phyloP scores from a whole-genome alignment of 2,888 invertebrate genomes.

The Silvanus unidentatus region DNA sequence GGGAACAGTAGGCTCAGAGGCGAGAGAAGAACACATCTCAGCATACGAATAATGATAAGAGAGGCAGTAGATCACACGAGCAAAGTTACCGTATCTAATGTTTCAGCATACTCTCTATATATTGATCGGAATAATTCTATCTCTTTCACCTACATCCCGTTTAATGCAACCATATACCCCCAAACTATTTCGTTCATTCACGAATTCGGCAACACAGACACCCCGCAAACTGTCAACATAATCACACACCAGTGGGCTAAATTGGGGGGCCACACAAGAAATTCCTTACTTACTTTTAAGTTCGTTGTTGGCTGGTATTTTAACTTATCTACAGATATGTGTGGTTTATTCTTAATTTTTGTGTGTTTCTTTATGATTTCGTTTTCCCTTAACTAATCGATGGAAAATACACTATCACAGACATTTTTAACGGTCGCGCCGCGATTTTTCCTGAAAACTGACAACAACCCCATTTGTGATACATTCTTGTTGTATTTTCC shows the following conservation, averaged over 20 bases:
- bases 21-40: no score
- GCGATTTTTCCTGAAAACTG: constrained; percentile 26
- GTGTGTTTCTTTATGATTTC: neutral
- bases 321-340: neutral
- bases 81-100: constrained; percentile 21
- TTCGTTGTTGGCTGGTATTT: constrained; percentile 9
- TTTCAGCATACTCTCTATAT: constrained; percentile 30
- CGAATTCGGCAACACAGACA: constrained; percentile 24
- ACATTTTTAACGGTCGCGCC: constrained; percentile 30
- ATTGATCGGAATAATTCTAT: constrained; percentile 38
- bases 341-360: neutral
- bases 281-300: constrained; percentile 9
- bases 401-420: constrained; percentile 32
- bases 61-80: constrained; percentile 9
- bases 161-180: constrained; percentile 24
- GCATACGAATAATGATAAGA: neutral
- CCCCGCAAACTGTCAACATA: constrained; percentile 16
- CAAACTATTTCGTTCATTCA: constrained; percentile 29
- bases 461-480: constrained; percentile 31
- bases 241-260: no score
- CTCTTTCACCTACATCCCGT: constrained; percentile 34
- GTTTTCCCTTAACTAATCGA: constrained; percentile 20
- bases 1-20: no score
- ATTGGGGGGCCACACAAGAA: no score
- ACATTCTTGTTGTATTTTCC: constrained; percentile 36